Conservation (phyloP, 2,797 vertebrate species). For the Anniella stebbinsi region DNA sequence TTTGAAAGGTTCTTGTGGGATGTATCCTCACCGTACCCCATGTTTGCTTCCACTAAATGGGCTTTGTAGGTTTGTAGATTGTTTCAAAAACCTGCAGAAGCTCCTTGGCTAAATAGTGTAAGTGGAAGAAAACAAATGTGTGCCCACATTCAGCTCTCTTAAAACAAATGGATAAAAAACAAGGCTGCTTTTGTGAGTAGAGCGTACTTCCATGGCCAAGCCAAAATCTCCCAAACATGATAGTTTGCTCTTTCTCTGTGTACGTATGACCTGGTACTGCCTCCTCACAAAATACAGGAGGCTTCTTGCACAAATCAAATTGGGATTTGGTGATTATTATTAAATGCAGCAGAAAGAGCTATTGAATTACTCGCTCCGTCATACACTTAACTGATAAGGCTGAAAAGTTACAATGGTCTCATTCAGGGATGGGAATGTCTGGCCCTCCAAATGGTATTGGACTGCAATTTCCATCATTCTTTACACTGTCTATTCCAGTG, state of each 20-base stretch:
- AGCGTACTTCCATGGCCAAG: background rate
- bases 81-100: background rate
- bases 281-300: background rate
- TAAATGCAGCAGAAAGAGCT: background rate
- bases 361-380: background rate
- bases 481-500: background rate
- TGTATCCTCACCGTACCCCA: background rate
- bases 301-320: background rate
- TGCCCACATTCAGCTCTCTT: background rate
- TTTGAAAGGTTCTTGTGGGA: background rate
- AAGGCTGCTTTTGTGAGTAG: background rate
- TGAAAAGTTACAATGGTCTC: background rate
- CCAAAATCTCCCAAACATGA: background rate
- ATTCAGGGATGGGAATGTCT: background rate
- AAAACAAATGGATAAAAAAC: background rate
- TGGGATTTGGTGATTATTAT: slow-evolving; percentile 4
- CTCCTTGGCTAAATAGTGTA: background rate
- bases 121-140: background rate
- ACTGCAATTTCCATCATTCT: no score
- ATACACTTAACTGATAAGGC: background rate
- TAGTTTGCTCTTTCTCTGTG: background rate
- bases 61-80: background rate
- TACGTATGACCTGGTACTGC: background rate
- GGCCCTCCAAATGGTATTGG: no score
- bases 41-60: background rate